Base-by-base conservation (phyloP, 2,797 vertebrate genomes). In the Orientallactaga sibirica region DNA sequence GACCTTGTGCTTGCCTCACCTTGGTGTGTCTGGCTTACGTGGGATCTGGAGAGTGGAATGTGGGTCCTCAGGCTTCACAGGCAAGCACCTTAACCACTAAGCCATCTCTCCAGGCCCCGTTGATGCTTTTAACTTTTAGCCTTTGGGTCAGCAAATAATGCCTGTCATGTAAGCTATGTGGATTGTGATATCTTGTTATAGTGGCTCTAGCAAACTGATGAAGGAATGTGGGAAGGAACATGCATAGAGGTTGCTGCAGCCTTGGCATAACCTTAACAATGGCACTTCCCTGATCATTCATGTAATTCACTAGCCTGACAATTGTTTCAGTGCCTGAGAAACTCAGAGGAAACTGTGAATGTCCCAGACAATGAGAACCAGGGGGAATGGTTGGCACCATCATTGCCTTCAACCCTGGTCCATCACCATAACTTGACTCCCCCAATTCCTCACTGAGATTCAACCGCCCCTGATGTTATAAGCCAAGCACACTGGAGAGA, bases 361-460 rank as follows among this genome's bases (percentile, higher is more conserved):
- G 16, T 10, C 29, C 33, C 24, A 16, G n/a, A 70, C 25, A 24
- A 19, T n/a, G 24, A 62, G 24, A 25, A 24, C 27, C 9, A 27
- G 6, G 12, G 41, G 62, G n/a, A 43, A 27, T 3, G 16, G 16
- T 3, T 8, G 5, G 9, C 11, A 25, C 22, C 29, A 43, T 15
- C 10, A 10, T 0, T 18, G 11, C 14, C 62, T 1, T 2, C 22
- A 1, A 25, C 83, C 9, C n/a, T 5, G 33, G 27, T 12, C 20
- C 4, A 3, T 29, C n/a, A 19, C 43, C 9, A 4, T 5, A 3
- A 12, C 55, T 37, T 3, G 9, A 9, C 7, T 14, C 7, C 1
- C 1, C 9, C 14, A 58, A 6, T 7, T 11, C 43, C 22, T 86
- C 66, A 11, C 7, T 43, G 15, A 24, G 37, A 22, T 19, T 75